A percentile compares a stretch with the other conserved stretches of the same genome.
Conservation (phyloP, 1,140 invertebrate genomes). For the Planococcus citri region DNA sequence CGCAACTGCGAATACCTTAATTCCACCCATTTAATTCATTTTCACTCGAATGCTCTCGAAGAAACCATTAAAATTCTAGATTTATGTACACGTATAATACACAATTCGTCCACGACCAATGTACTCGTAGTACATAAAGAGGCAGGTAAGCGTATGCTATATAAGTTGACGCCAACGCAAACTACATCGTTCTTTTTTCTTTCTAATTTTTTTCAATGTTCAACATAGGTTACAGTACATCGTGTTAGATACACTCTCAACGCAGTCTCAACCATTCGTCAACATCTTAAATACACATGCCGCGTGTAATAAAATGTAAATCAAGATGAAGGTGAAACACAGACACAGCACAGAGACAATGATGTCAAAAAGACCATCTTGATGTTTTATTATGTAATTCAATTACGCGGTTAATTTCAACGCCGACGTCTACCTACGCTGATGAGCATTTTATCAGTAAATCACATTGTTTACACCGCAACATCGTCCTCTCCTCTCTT, state of each 20-base stretch:
- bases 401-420: conserved; percentile 7
- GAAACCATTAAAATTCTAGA: no score
- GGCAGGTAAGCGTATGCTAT: no score
- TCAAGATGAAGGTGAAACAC: background rate
- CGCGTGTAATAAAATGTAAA: background rate
- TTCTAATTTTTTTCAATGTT: no score
- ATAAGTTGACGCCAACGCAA: background rate
- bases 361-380: background rate
- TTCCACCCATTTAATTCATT: background rate
- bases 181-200: background rate
- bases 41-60: background rate
- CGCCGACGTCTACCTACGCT: background rate
- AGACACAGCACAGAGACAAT: background rate
- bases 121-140: no score
- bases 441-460: background rate
- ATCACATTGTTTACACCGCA: background rate
- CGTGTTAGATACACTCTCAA: no score
- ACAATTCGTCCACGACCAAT: no score
- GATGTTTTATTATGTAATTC: background rate
- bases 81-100: no score
- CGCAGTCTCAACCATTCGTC: no score
- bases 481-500: no score
- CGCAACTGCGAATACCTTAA: background rate
- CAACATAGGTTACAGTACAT: no score
- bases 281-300: no score